Conservation (phyloP, 53 echinoderm and acorn worm species). For the Pentamera pediparva region DNA sequence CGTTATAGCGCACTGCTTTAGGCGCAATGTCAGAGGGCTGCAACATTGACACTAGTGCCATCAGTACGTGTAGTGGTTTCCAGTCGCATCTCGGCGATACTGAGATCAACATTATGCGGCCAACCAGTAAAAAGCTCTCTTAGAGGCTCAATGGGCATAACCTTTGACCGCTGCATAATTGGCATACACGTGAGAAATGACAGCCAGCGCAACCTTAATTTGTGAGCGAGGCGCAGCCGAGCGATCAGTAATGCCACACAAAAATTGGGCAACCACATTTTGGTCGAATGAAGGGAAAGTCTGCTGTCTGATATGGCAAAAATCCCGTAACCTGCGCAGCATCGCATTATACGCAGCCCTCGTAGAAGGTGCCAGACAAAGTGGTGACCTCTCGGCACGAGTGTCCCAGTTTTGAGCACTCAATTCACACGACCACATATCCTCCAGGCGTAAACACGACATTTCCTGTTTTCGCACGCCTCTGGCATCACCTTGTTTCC, state of each 20-base stretch:
- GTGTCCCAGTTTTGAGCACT: too few relatives aligned
- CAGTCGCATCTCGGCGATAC: background rate
- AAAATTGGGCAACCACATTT: background rate
- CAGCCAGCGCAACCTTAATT: background rate
- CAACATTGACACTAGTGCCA: constrained; percentile 15
- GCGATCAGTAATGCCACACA: background rate
- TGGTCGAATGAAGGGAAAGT: background rate
- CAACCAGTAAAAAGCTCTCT: background rate
- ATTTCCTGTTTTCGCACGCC: background rate
- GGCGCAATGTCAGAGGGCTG: constrained; percentile 27
- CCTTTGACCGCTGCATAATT: background rate
- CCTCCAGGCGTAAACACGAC: background rate
- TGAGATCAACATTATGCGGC: background rate
- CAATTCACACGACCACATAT: background rate
- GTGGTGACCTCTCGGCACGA: too few relatives aligned
- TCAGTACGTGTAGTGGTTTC: constrained; percentile 3
- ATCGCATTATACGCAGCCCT: background rate
- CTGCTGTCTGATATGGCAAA: background rate
- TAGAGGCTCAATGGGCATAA: background rate
- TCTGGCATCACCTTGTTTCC: background rate
- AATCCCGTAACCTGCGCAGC: background rate
- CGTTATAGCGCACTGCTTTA: constrained; percentile 3
- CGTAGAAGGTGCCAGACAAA: background rate
- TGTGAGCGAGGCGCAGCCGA: background rate
- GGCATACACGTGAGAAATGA: background rate